Base-by-base conservation (phyloP, 2,113 vertebrate species). In the Passer domesticus region DNA sequence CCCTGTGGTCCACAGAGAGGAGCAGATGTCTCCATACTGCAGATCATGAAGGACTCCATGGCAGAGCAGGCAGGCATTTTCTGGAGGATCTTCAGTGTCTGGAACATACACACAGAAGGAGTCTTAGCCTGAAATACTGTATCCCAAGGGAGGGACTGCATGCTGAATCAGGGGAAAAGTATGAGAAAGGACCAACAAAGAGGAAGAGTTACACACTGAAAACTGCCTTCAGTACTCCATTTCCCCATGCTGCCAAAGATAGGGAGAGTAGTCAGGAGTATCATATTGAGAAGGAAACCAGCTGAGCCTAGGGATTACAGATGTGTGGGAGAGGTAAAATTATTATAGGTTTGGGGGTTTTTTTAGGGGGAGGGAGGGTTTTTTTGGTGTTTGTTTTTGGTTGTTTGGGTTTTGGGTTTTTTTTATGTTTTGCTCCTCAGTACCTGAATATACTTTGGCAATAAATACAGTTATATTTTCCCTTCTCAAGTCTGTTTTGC, bases 161-260 rank as follows among this genome's bases (percentile, higher is more conserved):
- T 67, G 27, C 9, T 58, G 53, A 39, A 44, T 15, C 15, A 44
- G 18, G 8, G 6, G 21, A 47, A 77, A 53, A 25, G 13, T 6
- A 5, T 18, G 19, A 77, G 52, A 27, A 81, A 52, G 7, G 22
- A 67, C 10, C 4, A 8, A 2, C 11, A 39, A 18, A 81, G 23
- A 76, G 12, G 8, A 73, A 21, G 10, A 6, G 16, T 30, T 24
- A 27, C 0, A 0, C 30, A 37, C 25, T 31, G 39, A 47, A 15
- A 0, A 1, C 11, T 31, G 25, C 17, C 6, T 84, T 55, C 39
- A 19, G 23, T 39, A 23, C 7, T 44, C 15, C 28, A 17, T 49
- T 37, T 3, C 3, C 1, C 15, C 0, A 1, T 27, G 31, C 16
- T 52, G 14, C 27, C 13, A 2, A 39, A 58, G 19, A 16, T 3